These are phyloP conservation scores for Anoura caudifer DNA, from an alignment of 2,113 vertebrate genomes.

Conservation along the genomic window DNA sequence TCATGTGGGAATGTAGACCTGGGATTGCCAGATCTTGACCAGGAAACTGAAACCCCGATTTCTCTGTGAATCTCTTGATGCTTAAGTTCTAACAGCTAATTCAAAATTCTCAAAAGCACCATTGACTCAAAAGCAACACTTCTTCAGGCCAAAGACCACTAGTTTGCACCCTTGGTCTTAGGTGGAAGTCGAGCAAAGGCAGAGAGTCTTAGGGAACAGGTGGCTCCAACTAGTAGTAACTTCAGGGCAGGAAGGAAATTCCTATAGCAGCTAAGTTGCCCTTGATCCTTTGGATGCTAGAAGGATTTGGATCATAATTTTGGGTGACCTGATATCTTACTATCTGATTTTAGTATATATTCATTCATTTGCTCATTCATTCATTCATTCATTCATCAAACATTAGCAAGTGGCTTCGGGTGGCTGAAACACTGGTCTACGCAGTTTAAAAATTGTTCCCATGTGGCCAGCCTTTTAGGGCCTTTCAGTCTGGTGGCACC, in stretches of 20 bases:
- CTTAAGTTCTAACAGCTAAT: neutral
- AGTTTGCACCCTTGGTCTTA: neutral
- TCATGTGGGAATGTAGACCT: neutral
- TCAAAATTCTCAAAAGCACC: neutral
- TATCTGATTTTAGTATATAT: neutral
- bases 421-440: neutral
- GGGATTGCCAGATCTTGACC: neutral
- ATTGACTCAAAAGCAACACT: neutral
- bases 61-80: neutral
- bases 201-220: neutral
- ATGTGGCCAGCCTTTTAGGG: neutral
- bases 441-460: neutral
- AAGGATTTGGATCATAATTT: neutral
- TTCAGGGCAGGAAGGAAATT: neutral
- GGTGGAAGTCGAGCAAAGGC: neutral
- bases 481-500: neutral
- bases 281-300: neutral
- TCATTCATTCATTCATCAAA: neutral
- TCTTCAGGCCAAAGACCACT: neutral
- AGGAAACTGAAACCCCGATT: neutral
- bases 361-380: neutral
- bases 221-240: neutral
- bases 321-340: neutral
- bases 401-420: neutral
- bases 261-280: neutral